Base-by-base conservation (phyloP, 2,113 vertebrate species). In the Entelurus aequoreus region DNA sequence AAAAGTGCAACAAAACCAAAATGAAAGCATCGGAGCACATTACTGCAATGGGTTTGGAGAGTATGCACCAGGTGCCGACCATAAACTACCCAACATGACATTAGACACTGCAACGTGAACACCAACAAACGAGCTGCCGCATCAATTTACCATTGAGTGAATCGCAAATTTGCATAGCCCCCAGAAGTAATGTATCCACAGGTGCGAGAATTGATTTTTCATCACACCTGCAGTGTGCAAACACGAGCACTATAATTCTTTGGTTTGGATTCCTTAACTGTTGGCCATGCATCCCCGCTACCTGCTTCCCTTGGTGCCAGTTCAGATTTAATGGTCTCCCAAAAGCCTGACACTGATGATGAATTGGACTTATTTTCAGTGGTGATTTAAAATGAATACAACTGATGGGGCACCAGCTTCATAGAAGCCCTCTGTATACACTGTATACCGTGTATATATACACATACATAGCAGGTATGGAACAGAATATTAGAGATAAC, bases 271-370 rank as follows among this genome's bases (percentile, higher is more conserved):
- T 55, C 54, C 36, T 55, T 37, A 16, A 11, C 5, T 15, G 1
- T n/a, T 53, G 12, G 5, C 37, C 16, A 6, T 10, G 16, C 13
- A 15, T 50, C 47, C 36, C 28, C 12, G 28, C n/a, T 5, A 21
- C 36, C 54, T 42, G 47, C 52, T 48, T 38, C 36, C 37, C 14
- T 54, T 7, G 54, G 8, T 5, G 36, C 54, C n/a, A 55, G 14
- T 55, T 38, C 36, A 38, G n/a, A 38, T 55, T 55, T 38, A 55
- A 55, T 38, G 14, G 8, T 14, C 54, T 55, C 54, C 54, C 54
- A 14, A 55, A 55, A 55, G 54, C 36, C 54, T 8, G 36, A 55
- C 12, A 54, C 13, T 55, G 37, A 55, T 40, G 15, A 55, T 40
- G 36, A 5, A 46, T 46, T 46, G 12, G 10, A 15, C 12, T 14